phyloP scores from a whole-genome alignment of 2,888 invertebrate genomes.

The Drosophila monieri region DNA sequence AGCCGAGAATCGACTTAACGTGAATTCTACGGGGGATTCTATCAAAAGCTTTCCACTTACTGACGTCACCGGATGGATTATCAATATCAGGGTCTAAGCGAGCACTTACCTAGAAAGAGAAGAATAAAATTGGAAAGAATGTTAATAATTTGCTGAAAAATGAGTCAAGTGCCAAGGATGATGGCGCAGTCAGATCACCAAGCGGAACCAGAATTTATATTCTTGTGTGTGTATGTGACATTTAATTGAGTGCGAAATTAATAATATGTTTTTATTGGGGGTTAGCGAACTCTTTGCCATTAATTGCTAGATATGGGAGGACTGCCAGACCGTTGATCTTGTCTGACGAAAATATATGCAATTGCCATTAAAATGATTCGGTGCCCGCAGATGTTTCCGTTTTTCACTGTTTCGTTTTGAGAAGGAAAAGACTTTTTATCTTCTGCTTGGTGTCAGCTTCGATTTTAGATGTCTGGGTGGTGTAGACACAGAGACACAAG shows the following conservation, averaged over 20 bases:
- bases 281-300: slow-evolving; percentile 42
- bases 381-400: slow-evolving; percentile 19
- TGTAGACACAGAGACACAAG: slow-evolving; percentile 15
- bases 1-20: slow-evolving; percentile 4
- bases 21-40: slow-evolving; percentile 14
- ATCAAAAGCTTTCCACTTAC: slow-evolving; percentile 51
- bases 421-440: slow-evolving; percentile 31
- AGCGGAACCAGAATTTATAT: slow-evolving; percentile 38
- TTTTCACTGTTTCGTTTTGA: slow-evolving; percentile 6
- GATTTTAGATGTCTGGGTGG: slow-evolving; percentile 39
- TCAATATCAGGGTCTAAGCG: slow-evolving; percentile 16
- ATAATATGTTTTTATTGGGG: slow-evolving; percentile 23
- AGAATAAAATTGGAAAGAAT: slow-evolving; percentile 26
- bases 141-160: slow-evolving; percentile 52
- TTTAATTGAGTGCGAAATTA: slow-evolving; percentile 67
- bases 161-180: slow-evolving; percentile 41
- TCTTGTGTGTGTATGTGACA: slow-evolving; percentile 38
- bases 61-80: slow-evolving; percentile 30
- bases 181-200: slow-evolving; percentile 45
- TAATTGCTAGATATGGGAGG: slow-evolving; percentile 39
- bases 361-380: slow-evolving; percentile 50
- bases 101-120: slow-evolving; percentile 64
- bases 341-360: slow-evolving; percentile 33
- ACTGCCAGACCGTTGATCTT: slow-evolving; percentile 37
- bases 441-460: slow-evolving; percentile 34